Percentiles rank a stretch among this genome's conserved stretches.
These are phyloP conservation scores for Caenorhabditis sulstoni DNA, from an alignment of 2,888 invertebrate species.

Conservation along the genomic window DNA sequence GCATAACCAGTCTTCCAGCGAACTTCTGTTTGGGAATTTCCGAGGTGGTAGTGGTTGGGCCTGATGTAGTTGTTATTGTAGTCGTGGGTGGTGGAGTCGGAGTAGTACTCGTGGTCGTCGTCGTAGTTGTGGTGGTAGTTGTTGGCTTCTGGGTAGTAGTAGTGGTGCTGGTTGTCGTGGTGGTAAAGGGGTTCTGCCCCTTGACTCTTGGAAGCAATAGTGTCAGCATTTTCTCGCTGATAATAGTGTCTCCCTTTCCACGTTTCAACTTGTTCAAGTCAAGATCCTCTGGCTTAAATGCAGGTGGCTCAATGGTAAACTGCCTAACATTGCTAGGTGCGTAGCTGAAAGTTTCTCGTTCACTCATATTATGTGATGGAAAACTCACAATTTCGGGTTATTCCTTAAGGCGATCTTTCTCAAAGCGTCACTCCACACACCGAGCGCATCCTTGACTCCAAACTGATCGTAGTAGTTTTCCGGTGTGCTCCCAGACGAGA, in stretches of 20 bases:
- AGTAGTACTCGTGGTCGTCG: conserved; percentile 29
- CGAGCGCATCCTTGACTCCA: conserved; percentile 69
- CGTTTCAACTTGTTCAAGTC: conserved; percentile 57
- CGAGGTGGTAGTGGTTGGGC: conserved; percentile 40
- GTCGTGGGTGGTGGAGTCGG: conserved; percentile 31
- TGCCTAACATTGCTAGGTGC: conserved; percentile 32
- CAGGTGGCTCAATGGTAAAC: conserved; percentile 58
- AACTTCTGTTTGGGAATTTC: conserved; percentile 42
- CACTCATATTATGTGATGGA: not conserved
- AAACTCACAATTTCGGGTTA: conserved; percentile 52
- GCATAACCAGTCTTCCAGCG: conserved; percentile 56
- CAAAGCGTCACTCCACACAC: conserved; percentile 66
- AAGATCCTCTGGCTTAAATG: conserved; percentile 44
- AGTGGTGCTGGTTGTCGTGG: conserved; percentile 46
- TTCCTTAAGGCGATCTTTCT: conserved; percentile 65
- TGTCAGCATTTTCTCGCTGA: conserved; percentile 67
- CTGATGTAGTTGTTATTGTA: conserved; percentile 30
- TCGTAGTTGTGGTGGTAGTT: conserved; percentile 38
- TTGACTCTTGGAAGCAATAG: conserved; percentile 67
- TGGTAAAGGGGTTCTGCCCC: conserved; percentile 63
- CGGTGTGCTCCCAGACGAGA: conserved; percentile 30
- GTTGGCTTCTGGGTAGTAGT: conserved; percentile 39
- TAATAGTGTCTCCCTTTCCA: conserved; percentile 70
- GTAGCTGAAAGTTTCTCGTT: conserved; percentile 27
- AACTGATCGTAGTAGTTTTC: conserved; percentile 63